phyloP scores from a whole-genome alignment of 2,797 vertebrate genomes.

The Pangasius mekongensis region DNA sequence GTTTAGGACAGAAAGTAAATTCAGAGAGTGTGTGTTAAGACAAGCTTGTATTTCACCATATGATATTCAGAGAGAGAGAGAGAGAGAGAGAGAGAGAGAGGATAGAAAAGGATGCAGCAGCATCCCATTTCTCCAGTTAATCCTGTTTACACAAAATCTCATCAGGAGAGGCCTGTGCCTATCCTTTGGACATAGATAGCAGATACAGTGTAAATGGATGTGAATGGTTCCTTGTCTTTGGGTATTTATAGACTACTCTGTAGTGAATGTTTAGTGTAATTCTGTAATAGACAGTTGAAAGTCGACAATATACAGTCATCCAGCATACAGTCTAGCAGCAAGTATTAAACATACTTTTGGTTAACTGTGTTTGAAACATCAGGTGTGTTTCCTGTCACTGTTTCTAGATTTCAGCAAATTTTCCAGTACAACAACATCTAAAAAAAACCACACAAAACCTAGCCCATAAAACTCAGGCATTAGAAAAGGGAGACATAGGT shows the following conservation, averaged over 20 bases:
- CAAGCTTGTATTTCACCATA: background rate
- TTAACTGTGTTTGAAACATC: background rate
- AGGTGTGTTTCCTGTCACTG: background rate
- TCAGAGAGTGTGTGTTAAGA: background rate
- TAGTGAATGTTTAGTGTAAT: background rate
- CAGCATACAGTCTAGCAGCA: background rate
- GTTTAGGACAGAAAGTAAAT: background rate
- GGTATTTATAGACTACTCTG: background rate
- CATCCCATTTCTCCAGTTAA: constrained; percentile 73
- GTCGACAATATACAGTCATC: background rate
- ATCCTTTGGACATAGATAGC: constrained; percentile 34
- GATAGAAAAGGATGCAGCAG: constrained; percentile 68
- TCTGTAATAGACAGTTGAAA: background rate
- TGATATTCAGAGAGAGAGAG: background rate
- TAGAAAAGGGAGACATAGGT: background rate
- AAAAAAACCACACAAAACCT: background rate
- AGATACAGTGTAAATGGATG: background rate
- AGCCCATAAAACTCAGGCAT: background rate
- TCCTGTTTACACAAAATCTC: constrained; percentile 36
- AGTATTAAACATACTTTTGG: background rate
- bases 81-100: constrained; percentile 46
- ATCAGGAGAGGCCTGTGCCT: background rate
- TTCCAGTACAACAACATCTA: background rate
- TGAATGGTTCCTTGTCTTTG: background rate
- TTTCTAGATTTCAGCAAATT: background rate